phyloP scores from a whole-genome alignment of 2,888 invertebrate genomes.

The Augochlorella aurata region DNA sequence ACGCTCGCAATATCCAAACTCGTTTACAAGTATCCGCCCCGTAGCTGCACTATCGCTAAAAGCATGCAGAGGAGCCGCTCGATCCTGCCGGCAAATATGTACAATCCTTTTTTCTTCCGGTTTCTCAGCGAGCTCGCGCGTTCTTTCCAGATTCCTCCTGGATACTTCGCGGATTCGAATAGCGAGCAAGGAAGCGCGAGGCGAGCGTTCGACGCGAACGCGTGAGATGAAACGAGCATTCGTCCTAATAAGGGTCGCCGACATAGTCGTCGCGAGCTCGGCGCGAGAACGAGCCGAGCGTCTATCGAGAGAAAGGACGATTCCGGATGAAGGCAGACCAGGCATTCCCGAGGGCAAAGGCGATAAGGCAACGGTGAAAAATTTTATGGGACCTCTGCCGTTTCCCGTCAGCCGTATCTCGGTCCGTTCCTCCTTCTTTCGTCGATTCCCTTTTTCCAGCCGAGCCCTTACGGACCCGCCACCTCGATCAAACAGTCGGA shows the following conservation, averaged over 20 bases:
- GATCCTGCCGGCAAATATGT: neutral
- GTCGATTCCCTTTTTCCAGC: neutral
- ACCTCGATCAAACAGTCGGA: neutral
- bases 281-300: constrained; percentile 4
- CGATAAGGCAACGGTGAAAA: constrained; percentile 33
- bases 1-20: constrained; percentile 4
- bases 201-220: neutral
- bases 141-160: neutral
- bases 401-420: neutral
- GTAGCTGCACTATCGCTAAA: neutral
- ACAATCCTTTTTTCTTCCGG: neutral
- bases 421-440: neutral
- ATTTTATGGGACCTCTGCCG: constrained; percentile 40
- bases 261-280: neutral
- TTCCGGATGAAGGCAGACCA: constrained; percentile 25
- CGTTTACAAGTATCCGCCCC: constrained; percentile 4
- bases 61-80: neutral
- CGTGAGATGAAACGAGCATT: neutral
- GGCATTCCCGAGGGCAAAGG: constrained; percentile 12
- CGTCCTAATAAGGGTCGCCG: constrained; percentile 29
- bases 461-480: neutral
- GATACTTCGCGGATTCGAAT: neutral
- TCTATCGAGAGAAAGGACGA: constrained; percentile 25
- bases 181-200: no score
- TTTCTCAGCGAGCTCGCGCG: neutral